Evolutionary conservation across 1,140 invertebrate species (phyloP), one percentile per base, ranked within the genome.

Genomic region (Parasteatoda tepidariorum): DNA sequence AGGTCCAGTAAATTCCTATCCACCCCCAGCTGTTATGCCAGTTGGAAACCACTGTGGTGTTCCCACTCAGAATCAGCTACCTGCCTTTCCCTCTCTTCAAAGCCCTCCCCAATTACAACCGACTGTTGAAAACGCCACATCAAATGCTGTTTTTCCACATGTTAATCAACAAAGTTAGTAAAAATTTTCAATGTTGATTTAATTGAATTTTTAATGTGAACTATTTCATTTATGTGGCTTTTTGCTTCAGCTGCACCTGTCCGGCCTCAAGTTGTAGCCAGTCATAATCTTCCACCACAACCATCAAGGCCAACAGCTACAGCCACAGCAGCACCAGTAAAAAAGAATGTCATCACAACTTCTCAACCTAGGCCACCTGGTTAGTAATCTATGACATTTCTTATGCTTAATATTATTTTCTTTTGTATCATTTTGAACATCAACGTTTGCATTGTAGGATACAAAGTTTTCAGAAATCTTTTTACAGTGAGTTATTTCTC

Each of bases 221-320:
- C 31, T 62, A 0, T 15, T 55, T 70, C 1, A 22, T 33, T 59
- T 57, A n/a, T n/a, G n/a, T n/a, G n/a, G n/a, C n/a, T n/a, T 33
- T 7, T 22, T 66, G 68, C 81, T 64, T 22, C 68, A 22, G 30
- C 41, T 70, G 66, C 70, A 31, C 75, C 75, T 67, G 15, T 68
- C 22, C 78, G 67, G 59, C 84, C 83, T 57, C 76, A 84, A 66
- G 76, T 85, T n/a, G 83, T 85, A 59, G 84, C 78, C 78, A 88
- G 87, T 84, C 88, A 89, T 78, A 85, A 85, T 84, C 82, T 89
- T 61, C 89, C 89, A 30, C 87, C 87, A 62, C 89, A 89, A 79
- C 89, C 89, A 38, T 88, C 88, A 84, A 84, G 89, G 70, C 89
- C 89, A 33, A 71, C 86, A 71, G 86, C 87, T 57, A 87, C 87